Percentiles rank a stretch among this genome's conserved stretches.
phyloP scores from a whole-genome alignment of 2,888 invertebrate species.

The Apamea monoglypha region DNA sequence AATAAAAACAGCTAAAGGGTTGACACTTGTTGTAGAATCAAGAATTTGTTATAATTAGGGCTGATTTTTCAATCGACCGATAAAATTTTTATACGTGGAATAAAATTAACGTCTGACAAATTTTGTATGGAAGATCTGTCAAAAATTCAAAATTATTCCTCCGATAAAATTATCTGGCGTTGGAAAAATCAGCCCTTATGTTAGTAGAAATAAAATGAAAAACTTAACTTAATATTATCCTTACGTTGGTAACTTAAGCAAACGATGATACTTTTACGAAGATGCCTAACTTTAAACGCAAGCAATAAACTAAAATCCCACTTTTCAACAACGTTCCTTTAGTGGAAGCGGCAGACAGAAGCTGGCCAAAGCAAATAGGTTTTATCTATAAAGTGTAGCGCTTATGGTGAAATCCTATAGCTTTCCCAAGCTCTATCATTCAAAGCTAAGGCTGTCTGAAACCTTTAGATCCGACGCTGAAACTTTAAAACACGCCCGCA shows the following conservation, averaged over 20 bases:
- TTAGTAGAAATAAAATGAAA: background rate
- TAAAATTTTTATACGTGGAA: too few species aligned
- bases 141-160: too few species aligned
- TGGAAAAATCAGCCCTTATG: background rate
- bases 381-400: constrained; percentile 59
- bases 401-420: constrained; percentile 66
- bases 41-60: background rate
- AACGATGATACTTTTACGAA: background rate
- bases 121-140: too few species aligned
- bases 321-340: constrained; percentile 19
- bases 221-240: background rate
- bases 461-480: constrained; percentile 73
- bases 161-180: too few species aligned
- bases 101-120: too few species aligned
- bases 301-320: constrained; percentile 23
- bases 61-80: too few species aligned
- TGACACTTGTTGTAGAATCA: background rate
- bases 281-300: background rate
- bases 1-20: background rate
- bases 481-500: constrained; percentile 75
- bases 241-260: background rate
- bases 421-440: constrained; percentile 69
- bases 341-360: constrained; percentile 17
- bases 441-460: constrained; percentile 67
- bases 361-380: constrained; percentile 54